phyloP scores from a whole-genome alignment of 2,888 invertebrate species.

The Therioaphis trifolii region DNA sequence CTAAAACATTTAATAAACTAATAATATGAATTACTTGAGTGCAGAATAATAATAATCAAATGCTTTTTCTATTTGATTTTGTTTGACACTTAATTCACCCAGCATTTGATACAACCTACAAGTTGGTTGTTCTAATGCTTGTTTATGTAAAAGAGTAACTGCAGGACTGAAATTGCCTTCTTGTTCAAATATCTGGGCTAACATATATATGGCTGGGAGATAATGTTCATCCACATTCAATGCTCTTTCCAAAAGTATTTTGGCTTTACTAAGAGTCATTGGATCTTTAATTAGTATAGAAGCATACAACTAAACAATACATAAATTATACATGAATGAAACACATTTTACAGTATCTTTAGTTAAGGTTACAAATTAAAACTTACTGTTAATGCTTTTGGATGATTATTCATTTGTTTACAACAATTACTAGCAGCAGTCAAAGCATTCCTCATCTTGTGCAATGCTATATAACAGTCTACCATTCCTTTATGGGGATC shows the following conservation, averaged over 20 bases:
- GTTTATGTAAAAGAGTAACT: slow-evolving; percentile 76
- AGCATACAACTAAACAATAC: slow-evolving; percentile 76
- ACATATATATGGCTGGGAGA: slow-evolving; percentile 78
- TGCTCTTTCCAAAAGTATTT: slow-evolving; percentile 79
- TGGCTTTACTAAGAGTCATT: slow-evolving; percentile 74
- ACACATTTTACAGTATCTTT: too few relatives aligned
- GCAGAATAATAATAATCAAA: slow-evolving; percentile 77
- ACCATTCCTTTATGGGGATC: slow-evolving; percentile 84
- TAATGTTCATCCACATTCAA: slow-evolving; percentile 78
- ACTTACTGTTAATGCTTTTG: slow-evolving; percentile 79
- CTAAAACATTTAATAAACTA: too few relatives aligned
- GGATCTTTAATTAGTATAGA: slow-evolving; percentile 79
- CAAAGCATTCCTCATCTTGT: slow-evolving; percentile 79
- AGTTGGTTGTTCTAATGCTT: slow-evolving; percentile 74
- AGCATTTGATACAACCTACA: slow-evolving; percentile 76
- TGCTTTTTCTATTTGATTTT: slow-evolving; percentile 77
- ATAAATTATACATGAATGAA: background rate
- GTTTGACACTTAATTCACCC: slow-evolving; percentile 74
- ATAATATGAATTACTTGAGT: slow-evolving; percentile 71
- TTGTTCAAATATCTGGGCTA: slow-evolving; percentile 78
- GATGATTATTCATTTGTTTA: slow-evolving; percentile 78
- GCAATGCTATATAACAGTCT: slow-evolving; percentile 78
- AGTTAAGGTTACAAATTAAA: background rate
- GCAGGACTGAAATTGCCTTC: slow-evolving; percentile 77
- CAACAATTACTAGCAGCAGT: slow-evolving; percentile 79